Conservation (phyloP, 2,113 vertebrate genomes). For the Hemiscyllium ocellatum region DNA sequence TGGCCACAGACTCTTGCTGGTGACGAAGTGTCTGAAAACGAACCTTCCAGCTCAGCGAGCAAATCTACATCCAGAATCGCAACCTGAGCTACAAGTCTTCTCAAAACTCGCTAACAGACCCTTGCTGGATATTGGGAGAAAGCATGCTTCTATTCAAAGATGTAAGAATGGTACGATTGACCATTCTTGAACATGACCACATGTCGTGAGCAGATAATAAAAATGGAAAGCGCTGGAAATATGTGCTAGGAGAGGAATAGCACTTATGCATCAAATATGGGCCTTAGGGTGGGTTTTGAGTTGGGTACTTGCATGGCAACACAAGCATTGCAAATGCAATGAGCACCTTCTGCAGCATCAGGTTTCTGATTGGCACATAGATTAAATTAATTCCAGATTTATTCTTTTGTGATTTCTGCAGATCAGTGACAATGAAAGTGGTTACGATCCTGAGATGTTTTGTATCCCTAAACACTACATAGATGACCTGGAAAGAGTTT, state of each 20-base stretch:
- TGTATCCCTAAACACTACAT: constrained; percentile 67
- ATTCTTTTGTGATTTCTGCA: constrained; percentile 33
- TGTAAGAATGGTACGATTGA: neutral
- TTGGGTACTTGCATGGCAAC: neutral
- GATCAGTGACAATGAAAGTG: constrained; percentile 55
- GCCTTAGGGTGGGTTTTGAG: too few relatives aligned
- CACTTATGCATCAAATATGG: too few relatives aligned
- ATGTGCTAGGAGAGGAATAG: too few relatives aligned
- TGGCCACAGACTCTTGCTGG: neutral
- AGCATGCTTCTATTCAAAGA: neutral
- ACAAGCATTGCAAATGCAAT: neutral
- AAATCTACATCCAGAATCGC: too few relatives aligned
- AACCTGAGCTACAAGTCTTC: too few relatives aligned
- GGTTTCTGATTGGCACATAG: neutral
- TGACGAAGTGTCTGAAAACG: too few relatives aligned
- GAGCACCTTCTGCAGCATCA: too few relatives aligned
- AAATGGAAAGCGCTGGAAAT: too few relatives aligned
- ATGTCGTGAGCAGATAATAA: neutral
- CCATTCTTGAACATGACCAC: neutral
- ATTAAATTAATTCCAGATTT: too few relatives aligned
- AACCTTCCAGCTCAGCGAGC: too few relatives aligned
- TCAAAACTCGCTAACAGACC: too few relatives aligned
- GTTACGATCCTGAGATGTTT: constrained; percentile 64
- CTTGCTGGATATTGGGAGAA: too few relatives aligned
- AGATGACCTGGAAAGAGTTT: constrained; percentile 65